phyloP scores from a whole-genome alignment of 2,113 vertebrate genomes.

The Choloepus hoffmanni region DNA sequence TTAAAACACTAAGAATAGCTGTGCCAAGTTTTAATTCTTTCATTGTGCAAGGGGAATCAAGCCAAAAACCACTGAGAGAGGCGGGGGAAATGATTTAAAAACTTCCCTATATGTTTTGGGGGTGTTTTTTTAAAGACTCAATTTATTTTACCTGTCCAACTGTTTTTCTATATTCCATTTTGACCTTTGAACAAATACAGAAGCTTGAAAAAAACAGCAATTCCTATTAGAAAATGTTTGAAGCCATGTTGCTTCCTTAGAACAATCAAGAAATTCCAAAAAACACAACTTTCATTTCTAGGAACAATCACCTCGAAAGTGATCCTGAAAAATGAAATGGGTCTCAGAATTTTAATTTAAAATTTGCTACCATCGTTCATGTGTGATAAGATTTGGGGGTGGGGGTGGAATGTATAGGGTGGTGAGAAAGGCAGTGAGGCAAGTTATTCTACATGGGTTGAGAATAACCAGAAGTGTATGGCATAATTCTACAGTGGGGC shows the following conservation, averaged over 20 bases:
- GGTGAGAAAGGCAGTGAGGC: background rate
- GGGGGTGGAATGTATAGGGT: background rate
- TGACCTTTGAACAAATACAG: conserved; percentile 8
- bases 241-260: background rate
- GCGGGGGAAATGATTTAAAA: background rate
- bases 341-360: background rate
- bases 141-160: background rate
- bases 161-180: background rate
- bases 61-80: background rate
- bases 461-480: background rate
- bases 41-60: background rate
- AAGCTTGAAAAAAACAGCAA: conserved; percentile 20
- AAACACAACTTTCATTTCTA: conserved; percentile 11
- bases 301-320: background rate
- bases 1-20: background rate
- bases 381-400: background rate
- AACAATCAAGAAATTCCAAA: conserved; percentile 22
- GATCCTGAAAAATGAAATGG: background rate
- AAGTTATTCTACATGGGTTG: background rate
- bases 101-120: background rate
- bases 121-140: conserved; percentile 14
- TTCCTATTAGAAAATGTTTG: conserved; percentile 4
- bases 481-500: background rate
- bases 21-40: background rate
- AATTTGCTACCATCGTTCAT: background rate